Evolutionary conservation across 2,888 invertebrate species (phyloP).

Genomic region (Taphrorychus bicolor): DNA sequence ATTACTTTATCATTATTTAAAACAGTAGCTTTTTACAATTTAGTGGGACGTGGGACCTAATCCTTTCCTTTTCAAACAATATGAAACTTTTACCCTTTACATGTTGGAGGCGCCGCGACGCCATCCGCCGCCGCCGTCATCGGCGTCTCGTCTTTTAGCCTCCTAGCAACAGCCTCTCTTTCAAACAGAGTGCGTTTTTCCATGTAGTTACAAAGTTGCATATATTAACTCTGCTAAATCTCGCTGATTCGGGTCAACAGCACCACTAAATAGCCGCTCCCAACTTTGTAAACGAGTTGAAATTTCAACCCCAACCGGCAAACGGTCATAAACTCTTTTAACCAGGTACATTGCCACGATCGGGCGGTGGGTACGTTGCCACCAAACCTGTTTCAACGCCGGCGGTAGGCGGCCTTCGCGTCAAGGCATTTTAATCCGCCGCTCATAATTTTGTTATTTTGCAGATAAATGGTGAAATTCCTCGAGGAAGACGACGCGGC

Average conservation of each 20-base stretch:
- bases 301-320: neutral
- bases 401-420: slow-evolving; percentile 5
- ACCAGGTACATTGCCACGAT: slow-evolving; percentile 10
- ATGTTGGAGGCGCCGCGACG: slow-evolving; percentile 3
- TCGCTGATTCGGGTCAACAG: slow-evolving; percentile 5
- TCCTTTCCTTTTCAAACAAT: neutral
- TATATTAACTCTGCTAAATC: slow-evolving; percentile 1
- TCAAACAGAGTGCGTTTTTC: neutral
- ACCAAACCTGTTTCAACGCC: slow-evolving; percentile 1
- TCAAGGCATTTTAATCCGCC: neutral
- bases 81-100: neutral
- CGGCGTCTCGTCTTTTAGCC: neutral
- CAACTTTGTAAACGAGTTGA: neutral
- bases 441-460: neutral
- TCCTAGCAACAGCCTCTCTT: slow-evolving; percentile 5
- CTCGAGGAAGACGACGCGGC: slow-evolving; percentile 53
- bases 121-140: neutral
- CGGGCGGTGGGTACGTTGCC: neutral
- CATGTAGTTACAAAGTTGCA: neutral
- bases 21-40: too few relatives aligned
- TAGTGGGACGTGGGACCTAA: too few relatives aligned
- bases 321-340: neutral
- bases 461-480: slow-evolving; percentile 58
- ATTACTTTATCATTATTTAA: too few relatives aligned
- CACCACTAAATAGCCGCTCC: neutral